Percentiles rank a stretch among this genome's conserved stretches.
phyloP scores from a whole-genome alignment of 2,797 vertebrate genomes.

The Eurystomus glaucurus region DNA sequence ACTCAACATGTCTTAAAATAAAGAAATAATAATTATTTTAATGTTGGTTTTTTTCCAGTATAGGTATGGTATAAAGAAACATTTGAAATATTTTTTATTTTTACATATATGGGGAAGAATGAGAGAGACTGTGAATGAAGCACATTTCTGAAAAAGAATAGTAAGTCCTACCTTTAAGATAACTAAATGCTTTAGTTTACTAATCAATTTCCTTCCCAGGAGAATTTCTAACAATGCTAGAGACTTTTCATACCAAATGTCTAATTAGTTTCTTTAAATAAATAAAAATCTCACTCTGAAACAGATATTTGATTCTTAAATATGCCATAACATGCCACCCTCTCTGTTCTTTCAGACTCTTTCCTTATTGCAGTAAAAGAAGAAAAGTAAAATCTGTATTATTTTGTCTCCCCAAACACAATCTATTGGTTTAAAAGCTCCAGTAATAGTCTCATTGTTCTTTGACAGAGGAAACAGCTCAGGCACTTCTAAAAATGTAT shows the following conservation, averaged over 20 bases:
- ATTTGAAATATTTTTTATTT: not conserved
- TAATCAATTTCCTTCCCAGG: not conserved
- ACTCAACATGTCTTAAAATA: conserved; percentile 28
- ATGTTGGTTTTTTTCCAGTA: not conserved
- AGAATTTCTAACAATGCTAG: not conserved
- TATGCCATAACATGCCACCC: not conserved
- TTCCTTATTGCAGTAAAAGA: not conserved
- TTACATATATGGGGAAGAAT: not conserved
- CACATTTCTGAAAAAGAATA: not conserved
- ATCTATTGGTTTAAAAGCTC: not conserved
- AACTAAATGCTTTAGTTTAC: not conserved
- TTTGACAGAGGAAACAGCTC: too few species aligned
- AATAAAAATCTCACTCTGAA: not conserved
- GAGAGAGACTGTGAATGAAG: not conserved
- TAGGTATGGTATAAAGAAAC: not conserved
- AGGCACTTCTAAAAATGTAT: too few species aligned
- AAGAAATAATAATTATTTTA: not conserved
- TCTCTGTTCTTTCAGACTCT: not conserved
- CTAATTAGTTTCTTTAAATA: not conserved
- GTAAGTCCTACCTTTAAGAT: not conserved
- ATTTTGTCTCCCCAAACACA: not conserved
- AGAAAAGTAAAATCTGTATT: not conserved
- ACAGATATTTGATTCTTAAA: not conserved
- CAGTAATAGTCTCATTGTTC: too few species aligned
- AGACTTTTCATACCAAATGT: not conserved